Evolutionary conservation across 2,113 vertebrate species (phyloP).

Genomic region (Tylochromis polylepis): DNA sequence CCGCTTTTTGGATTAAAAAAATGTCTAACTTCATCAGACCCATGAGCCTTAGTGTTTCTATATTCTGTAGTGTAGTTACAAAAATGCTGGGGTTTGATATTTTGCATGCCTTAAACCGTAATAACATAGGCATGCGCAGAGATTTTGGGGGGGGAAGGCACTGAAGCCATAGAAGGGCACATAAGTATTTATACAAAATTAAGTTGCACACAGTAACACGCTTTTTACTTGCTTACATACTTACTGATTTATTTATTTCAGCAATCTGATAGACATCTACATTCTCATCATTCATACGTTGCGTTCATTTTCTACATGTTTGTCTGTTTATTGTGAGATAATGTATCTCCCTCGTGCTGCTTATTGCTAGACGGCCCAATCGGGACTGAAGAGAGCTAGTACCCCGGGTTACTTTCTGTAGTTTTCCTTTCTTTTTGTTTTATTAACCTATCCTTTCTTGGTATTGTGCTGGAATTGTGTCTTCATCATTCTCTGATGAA

Average conservation of each 20-base stretch:
- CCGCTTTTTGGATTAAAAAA: slow-evolving; percentile 74
- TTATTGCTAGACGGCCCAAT: neutral
- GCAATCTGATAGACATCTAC: neutral
- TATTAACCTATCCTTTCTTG: neutral
- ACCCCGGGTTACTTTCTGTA: neutral
- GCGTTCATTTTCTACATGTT: too few species aligned
- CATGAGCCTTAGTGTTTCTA: neutral
- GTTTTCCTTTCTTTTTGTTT: neutral
- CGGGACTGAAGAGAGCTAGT: neutral
- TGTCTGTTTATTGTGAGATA: too few species aligned
- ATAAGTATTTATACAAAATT: neutral
- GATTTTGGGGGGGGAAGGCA: too few species aligned
- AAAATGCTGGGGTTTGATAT: neutral
- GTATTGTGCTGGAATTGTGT: neutral
- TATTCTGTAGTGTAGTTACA: neutral
- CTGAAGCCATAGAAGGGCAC: neutral
- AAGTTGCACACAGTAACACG: fast-evolving
- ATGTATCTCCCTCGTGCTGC: neutral
- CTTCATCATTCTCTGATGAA: neutral
- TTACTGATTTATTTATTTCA: fast-evolving
- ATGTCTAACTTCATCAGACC: neutral
- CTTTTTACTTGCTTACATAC: neutral
- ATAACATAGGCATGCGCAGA: neutral
- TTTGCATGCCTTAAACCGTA: neutral
- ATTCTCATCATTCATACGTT: neutral